Evolutionary conservation across 2,888 invertebrate species (phyloP).

Genomic region (Patella pellucida): DNA sequence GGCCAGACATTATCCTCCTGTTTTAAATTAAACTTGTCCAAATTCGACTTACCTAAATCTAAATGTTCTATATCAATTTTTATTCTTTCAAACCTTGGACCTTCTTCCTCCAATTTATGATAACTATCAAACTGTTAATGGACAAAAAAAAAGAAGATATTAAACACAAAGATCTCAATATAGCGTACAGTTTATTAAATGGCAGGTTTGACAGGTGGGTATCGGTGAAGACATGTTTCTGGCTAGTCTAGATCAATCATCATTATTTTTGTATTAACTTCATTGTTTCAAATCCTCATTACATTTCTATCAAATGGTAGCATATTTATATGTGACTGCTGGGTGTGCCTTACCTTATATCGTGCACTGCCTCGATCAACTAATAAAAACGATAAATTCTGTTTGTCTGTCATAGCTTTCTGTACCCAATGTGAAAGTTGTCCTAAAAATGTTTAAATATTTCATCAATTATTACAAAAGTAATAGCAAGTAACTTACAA

Average conservation of each 20-base stretch:
- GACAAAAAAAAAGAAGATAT: conserved; percentile 9
- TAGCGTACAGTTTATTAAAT: no score
- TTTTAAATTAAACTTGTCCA: no score
- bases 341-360: conserved; percentile 77
- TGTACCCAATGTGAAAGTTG: conserved; percentile 85
- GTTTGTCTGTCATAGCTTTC: conserved; percentile 74
- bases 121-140: conserved; percentile 66
- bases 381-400: conserved; percentile 77
- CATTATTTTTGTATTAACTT: no score
- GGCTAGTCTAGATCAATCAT: no score
- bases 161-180: no score
- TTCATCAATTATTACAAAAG: background rate
- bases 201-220: no score
- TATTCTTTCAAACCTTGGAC: conserved; percentile 75
- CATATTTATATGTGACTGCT: no score
- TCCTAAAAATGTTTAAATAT: conserved; percentile 72
- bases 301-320: no score
- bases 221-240: no score
- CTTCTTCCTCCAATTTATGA: conserved; percentile 64
- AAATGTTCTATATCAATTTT: conserved; percentile 88
- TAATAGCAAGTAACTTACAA: background rate
- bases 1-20: no score
- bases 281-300: no score
- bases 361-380: conserved; percentile 86
- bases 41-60: conserved; percentile 73